Base-by-base conservation (phyloP, 92 coral and sea anemone species). In the Phymanthus crucifer region DNA sequence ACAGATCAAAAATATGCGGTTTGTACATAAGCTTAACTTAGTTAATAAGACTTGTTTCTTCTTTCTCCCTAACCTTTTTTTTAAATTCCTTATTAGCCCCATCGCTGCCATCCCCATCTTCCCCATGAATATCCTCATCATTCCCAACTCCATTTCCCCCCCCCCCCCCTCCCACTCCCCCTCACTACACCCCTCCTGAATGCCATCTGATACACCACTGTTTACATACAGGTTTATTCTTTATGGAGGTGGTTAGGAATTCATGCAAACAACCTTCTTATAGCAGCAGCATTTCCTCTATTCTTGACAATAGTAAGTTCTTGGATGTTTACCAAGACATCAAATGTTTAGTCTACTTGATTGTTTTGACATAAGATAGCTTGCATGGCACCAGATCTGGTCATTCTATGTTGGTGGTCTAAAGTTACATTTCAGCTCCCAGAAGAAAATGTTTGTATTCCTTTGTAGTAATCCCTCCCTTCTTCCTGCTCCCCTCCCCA, bases 201-300 rank as follows among this genome's bases (percentile, higher is more conserved):
- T n/a, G n/a, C n/a, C n/a, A n/a, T n/a, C n/a, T n/a, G 3, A 50
- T 50, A 50, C 5, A 14, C n/a, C 0, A 3, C 6, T 54, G 56
- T 16, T 31, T 50, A 26, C 71, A 36, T 66, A 3, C 33, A 89
- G 92, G 67, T 71, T 61, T 84, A 78, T 32, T 77, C 90, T 34
- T 77, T 95, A 19, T 95, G 96, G 92, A 83, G 68, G 73, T 95
- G 88, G 89, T 84, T 93, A 50, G 99, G 99, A 24, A 78, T 95
- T 45, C 98, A 89, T 32, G 3, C 80, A 69, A 80, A 82, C 46
- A 85, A 84, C 58, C 77, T 93, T 23, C 2, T 90, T 13, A 43
- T 77, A 34, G 97, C 99, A 37, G 77, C 91, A 45, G 1, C 87
- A 11, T 71, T 88, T 69, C 99, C 98, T 66, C 81, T 95, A 27